Evolutionary conservation across 2,888 invertebrate species (phyloP).

Genomic region (Cataglyphis cursor): DNA sequence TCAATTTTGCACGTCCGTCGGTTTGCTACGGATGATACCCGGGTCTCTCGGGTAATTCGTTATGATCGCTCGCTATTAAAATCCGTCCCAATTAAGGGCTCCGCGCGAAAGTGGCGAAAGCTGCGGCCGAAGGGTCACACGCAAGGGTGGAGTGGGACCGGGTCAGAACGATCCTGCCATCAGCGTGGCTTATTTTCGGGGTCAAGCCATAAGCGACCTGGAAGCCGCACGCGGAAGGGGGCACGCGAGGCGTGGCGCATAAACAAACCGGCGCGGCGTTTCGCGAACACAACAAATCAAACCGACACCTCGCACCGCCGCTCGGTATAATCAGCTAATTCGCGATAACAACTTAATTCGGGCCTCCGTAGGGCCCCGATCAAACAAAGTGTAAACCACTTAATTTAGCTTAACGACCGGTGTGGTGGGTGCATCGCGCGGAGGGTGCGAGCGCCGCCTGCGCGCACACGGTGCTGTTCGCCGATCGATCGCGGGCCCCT

Average conservation of each 20-base stretch:
- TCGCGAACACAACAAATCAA: constrained; percentile 82
- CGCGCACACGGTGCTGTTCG: constrained; percentile 50
- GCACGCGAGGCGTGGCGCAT: constrained; percentile 68
- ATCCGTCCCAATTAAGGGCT: constrained; percentile 53
- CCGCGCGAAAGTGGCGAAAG: constrained; percentile 51
- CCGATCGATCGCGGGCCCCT: constrained; percentile 60
- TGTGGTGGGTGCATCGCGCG: constrained; percentile 57
- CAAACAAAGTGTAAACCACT: constrained; percentile 83
- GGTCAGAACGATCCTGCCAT: constrained; percentile 58
- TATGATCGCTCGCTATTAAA: constrained; percentile 52
- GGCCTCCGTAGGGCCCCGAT: constrained; percentile 80
- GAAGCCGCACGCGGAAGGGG: constrained; percentile 63
- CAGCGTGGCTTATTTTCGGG: constrained; percentile 68
- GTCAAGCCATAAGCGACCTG: constrained; percentile 71
- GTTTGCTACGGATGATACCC: constrained; percentile 5
- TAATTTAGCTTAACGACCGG: constrained; percentile 80
- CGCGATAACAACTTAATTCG: constrained; percentile 84
- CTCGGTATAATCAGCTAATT: constrained; percentile 83
- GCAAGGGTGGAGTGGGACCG: constrained; percentile 36
- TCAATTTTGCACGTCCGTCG: constrained; percentile 38
- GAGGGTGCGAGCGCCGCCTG: constrained; percentile 67
- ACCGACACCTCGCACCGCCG: constrained; percentile 79
- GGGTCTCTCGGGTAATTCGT: constrained; percentile 32
- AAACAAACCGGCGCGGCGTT: constrained; percentile 74
- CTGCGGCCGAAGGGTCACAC: constrained; percentile 32